Evolutionary conservation across 2,888 invertebrate species (phyloP), one percentile per base, ranked within the genome.

Genomic region (Synanthedon formicaeformis): DNA sequence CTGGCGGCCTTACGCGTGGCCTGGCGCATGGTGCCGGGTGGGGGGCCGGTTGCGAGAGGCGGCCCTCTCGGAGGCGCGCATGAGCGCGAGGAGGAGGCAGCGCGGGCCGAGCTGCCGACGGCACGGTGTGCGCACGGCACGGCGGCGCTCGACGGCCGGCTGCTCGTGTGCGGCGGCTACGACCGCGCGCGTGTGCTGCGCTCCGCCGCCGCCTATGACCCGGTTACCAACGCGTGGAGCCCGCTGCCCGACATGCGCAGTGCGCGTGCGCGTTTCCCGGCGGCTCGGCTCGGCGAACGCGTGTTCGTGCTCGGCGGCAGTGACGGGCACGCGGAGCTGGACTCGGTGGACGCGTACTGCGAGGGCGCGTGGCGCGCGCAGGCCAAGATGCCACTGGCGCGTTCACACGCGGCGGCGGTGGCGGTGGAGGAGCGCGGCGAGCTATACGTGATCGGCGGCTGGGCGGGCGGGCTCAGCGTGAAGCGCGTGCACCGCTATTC

Each of bases 241-340:
- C 71, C 87, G 23, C 78, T 93, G 66, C 89, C 92, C 0, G 88
- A 90, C 58, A 94, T 96, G 95, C 89, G 89, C 53, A 90, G 91
- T 58, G 91, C 92, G 54, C 88, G 96, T 56, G 96, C 95, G 0
- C 88, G 96, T 34, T 94, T 95, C 81, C 92, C 93, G 64, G 91
- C 93, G 41, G 92, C 93, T 40, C 58, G 62, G 55, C 82, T 94
- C 11, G 86, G 89, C 50, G 91, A 89, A 60, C 88, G 89, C 58
- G 89, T 95, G n/a, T 94, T 91, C 79, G 94, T 92, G 41, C 88
- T 94, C 51, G 96, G 95, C 53, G 96, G 95, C 41, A 94, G 93
- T 64, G 94, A 96, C 80, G 96, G 96, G 0, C 92, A 92, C 58
- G 90, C 91, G 11, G 96, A 96, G 75, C 87, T 96, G 62, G 91